Conservation (phyloP, 1,140 invertebrate species). For the Gryllus bimaculatus region DNA sequence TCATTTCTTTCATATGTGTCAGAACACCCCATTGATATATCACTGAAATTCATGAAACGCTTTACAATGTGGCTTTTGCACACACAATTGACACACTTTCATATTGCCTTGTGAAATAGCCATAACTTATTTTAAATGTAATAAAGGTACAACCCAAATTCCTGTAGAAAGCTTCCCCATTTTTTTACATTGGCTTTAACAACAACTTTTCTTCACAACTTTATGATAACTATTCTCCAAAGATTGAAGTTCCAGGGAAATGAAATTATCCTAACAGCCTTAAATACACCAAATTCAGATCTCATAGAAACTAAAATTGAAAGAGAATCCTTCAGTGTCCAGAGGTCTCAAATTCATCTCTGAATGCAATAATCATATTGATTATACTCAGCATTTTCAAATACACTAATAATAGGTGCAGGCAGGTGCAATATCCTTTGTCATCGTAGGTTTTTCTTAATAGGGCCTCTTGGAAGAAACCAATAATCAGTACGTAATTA, state of each 20-base stretch:
- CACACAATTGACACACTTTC: not conserved
- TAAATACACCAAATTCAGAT: no score
- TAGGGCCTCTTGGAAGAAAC: not conserved
- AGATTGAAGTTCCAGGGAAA: no score
- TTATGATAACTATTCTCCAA: no score
- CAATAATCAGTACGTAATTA: not conserved
- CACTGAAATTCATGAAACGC: not conserved
- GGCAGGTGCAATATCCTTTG: not conserved
- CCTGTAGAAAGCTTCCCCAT: no score
- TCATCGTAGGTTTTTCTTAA: not conserved
- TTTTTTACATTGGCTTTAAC: no score
- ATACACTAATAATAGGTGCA: not conserved
- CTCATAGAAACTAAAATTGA: not conserved
- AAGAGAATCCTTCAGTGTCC: not conserved
- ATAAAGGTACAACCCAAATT: not conserved
- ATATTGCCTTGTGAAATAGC: not conserved
- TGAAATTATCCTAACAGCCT: no score
- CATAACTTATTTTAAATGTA: not conserved
- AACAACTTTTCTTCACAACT: no score
- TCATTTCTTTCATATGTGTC: not conserved
- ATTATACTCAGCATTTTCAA: not conserved
- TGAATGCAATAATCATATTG: not conserved
- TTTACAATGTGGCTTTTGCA: not conserved
- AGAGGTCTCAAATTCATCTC: not conserved
- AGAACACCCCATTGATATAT: not conserved